Conservation (phyloP, 2,888 invertebrate genomes). For the Xestia xanthographa region DNA sequence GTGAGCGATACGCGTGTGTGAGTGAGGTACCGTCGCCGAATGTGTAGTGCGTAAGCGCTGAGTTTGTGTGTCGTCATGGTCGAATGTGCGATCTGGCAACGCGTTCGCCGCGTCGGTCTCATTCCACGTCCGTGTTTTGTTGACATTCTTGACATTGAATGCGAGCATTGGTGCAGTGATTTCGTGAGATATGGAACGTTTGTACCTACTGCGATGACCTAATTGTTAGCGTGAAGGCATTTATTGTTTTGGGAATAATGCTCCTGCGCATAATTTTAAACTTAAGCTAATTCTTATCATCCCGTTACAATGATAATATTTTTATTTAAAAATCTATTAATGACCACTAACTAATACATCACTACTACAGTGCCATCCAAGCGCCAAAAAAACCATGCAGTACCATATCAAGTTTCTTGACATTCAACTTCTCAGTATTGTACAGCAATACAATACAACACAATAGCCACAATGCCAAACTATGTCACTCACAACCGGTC, state of each 20-base stretch:
- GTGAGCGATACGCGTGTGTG: slow-evolving; percentile 11
- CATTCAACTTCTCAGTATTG: background rate
- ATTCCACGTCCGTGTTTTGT: slow-evolving; percentile 24
- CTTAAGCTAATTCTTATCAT: background rate
- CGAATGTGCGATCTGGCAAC: slow-evolving; percentile 57
- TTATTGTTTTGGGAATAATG: background rate
- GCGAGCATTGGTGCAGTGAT: background rate
- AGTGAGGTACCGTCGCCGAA: slow-evolving; percentile 17
- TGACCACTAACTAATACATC: too few species aligned
- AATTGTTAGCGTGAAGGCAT: background rate
- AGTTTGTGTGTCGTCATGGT: slow-evolving; percentile 55
- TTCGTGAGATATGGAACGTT: background rate
- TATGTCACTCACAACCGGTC: slow-evolving; percentile 4
- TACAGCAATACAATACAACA: background rate
- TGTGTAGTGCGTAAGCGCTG: slow-evolving; percentile 32
- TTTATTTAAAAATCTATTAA: too few species aligned
- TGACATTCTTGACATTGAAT: slow-evolving; percentile 40
- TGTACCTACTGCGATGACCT: background rate
- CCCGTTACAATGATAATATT: too few species aligned
- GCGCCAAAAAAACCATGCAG: too few species aligned
- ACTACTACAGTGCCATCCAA: too few species aligned
- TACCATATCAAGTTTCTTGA: background rate
- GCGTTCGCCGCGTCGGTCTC: slow-evolving; percentile 6
- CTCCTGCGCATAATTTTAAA: background rate
- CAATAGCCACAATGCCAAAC: slow-evolving; percentile 3